Evolutionary conservation across 2,797 vertebrate species (phyloP), one percentile per base, ranked within the genome.

Genomic region (Diglossa cyanea): DNA sequence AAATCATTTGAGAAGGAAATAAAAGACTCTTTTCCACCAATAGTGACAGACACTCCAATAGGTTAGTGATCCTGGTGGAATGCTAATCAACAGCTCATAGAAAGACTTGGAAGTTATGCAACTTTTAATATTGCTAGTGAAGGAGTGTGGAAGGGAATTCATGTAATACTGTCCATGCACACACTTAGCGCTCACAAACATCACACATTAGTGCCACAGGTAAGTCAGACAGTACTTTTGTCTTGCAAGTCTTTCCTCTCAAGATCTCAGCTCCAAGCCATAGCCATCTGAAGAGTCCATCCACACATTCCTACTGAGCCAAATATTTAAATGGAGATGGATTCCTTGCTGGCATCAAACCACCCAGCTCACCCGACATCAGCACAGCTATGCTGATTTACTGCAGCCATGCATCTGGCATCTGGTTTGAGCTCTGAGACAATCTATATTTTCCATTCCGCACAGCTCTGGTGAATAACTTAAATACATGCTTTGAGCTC

Each of bases 1-100:
- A 94, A 96, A 94, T 97, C 80, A 96, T 97, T 82, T 97, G 92
- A 93, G 86, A 85, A 93, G 83, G 86, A 93, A 90, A 96, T 48
- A 81, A 75, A 88, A 68, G 95, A 75, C 77, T 86, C 73, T 92
- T 86, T 95, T 95, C 92, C 93, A 85, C 77, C 92, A 95, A n/a
- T 50, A 57, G 70, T 95, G 88, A 93, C 92, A 86, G 93, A 70
- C 90, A 82, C 60, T 87, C 86, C 85, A 97, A 96, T 76, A 82
- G 88, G 88, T 96, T 95, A 85, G 92, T 82, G 95, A 94, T 96
- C 92, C 92, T 94, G 94, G 55, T 92, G 90, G 95, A 96, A 96
- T 95, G 93, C 92, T 94, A 96, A 97, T 95, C 94, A 93, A 95
- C 83, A 82, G 90, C 88, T 82, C 94, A 94, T 3, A 94, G 93